phyloP scores from a whole-genome alignment of 2,888 invertebrate species.

The Notocelia uddmanniana region DNA sequence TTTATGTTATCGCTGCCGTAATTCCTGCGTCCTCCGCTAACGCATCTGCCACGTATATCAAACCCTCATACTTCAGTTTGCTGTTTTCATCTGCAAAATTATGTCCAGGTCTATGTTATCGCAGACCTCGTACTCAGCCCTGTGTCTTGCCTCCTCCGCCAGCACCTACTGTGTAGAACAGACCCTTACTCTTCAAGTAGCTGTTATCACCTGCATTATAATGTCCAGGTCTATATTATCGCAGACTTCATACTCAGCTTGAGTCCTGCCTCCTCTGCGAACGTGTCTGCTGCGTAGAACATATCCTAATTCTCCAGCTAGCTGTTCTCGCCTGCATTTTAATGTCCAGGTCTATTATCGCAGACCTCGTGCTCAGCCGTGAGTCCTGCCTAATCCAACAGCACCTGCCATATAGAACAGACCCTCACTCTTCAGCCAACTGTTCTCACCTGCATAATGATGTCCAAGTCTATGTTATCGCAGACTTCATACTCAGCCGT shows the following conservation, averaged over 20 bases:
- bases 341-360: slow-evolving; percentile 96
- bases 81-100: slow-evolving; percentile 88
- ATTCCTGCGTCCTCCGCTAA: slow-evolving; percentile 91
- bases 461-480: slow-evolving; percentile 96
- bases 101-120: slow-evolving; percentile 96
- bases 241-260: slow-evolving; percentile 90
- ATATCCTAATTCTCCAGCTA: too few relatives aligned
- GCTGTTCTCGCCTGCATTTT: slow-evolving; percentile 88
- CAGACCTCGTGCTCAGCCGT: slow-evolving; percentile 90
- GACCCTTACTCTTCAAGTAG: slow-evolving; percentile 89
- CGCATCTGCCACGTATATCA: slow-evolving; percentile 87
- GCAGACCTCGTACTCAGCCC: slow-evolving; percentile 90
- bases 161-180: slow-evolving; percentile 88
- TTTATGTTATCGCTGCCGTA: slow-evolving; percentile 94
- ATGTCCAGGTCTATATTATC: slow-evolving; percentile 96
- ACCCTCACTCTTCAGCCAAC: slow-evolving; percentile 89
- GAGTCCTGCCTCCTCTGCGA: slow-evolving; percentile 91
- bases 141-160: slow-evolving; percentile 90
- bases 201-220: slow-evolving; percentile 89
- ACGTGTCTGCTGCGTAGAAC: slow-evolving; percentile 87
- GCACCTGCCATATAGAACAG: slow-evolving; percentile 87
- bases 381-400: slow-evolving; percentile 91
- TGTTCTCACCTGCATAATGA: slow-evolving; percentile 89
- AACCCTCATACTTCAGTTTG: slow-evolving; percentile 89
- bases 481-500: slow-evolving; percentile 90